phyloP scores from a whole-genome alignment of 2,888 invertebrate genomes.

The Criorhina ranunculi region DNA sequence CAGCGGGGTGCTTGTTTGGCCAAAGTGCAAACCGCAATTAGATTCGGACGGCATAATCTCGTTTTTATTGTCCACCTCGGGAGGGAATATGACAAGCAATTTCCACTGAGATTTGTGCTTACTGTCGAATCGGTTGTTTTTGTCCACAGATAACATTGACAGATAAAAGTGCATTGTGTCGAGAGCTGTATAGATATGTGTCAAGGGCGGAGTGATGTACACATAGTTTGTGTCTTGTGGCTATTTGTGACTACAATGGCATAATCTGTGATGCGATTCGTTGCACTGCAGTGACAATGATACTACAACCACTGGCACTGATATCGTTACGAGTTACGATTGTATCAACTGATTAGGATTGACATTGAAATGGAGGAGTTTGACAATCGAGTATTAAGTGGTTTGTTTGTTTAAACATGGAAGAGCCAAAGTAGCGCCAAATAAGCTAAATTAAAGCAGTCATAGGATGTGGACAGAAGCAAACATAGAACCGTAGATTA shows the following conservation, averaged over 20 bases:
- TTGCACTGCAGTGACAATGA: neutral
- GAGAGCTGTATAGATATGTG: slow-evolving; percentile 41
- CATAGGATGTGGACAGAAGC: no score
- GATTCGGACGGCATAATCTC: slow-evolving; percentile 29
- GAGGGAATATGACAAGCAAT: neutral
- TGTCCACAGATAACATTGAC: slow-evolving; percentile 39
- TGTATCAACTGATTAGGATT: slow-evolving; percentile 28
- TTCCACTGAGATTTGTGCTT: neutral
- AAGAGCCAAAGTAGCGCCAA: no score
- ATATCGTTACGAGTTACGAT: no score
- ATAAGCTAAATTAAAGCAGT: no score
- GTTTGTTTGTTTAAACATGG: no score
- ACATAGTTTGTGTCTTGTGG: slow-evolving; percentile 22
- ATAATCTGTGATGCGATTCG: slow-evolving; percentile 1
- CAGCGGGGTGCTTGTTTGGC: neutral
- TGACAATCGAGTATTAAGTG: no score
- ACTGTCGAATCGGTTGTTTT: neutral
- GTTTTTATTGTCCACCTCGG: slow-evolving; percentile 14
- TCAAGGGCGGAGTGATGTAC: slow-evolving; percentile 58
- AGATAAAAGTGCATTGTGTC: slow-evolving; percentile 45
- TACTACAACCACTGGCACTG: neutral
- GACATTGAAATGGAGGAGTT: neutral
- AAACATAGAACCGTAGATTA: no score
- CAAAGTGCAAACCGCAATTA: slow-evolving; percentile 34
- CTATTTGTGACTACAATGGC: slow-evolving; percentile 12